Base-by-base conservation (phyloP, 1,140 invertebrate genomes). In the Anagrus nilaparvatae region DNA sequence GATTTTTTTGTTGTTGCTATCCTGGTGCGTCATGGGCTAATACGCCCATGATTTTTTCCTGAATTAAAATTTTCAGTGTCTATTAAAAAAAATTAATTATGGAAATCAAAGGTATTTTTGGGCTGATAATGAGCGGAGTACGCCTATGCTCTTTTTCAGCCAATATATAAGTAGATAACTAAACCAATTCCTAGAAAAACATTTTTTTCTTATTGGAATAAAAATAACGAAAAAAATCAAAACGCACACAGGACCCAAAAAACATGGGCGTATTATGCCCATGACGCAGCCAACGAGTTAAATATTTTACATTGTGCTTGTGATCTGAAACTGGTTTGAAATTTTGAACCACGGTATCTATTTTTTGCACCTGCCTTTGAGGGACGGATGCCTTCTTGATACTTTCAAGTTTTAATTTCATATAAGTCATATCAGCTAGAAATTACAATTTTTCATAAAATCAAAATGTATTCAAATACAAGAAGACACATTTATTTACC, bases 241-340 rank as follows among this genome's bases (percentile, higher is more conserved):
- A n/a, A n/a, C n/a, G n/a, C n/a, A n/a, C n/a, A n/a, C n/a, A n/a
- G n/a, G n/a, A n/a, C n/a, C n/a, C n/a, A n/a, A n/a, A n/a, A n/a
- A n/a, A n/a, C n/a, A n/a, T n/a, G n/a, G n/a, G n/a, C n/a, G n/a
- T n/a, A n/a, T n/a, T n/a, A n/a, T n/a, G n/a, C n/a, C n/a, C n/a
- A n/a, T n/a, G n/a, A n/a, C n/a, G n/a, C n/a, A n/a, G n/a, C n/a
- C n/a, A n/a, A n/a, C n/a, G n/a, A n/a, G n/a, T n/a, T n/a, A n/a
- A n/a, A n/a, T n/a, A n/a, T n/a, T n/a, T 32, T 33, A 90, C 85
- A 75, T 90, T 91, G 56, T 88, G 79, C 56, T 87, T 88, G 54
- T 92, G 88, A 70, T 90, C 82, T 29, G 87, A 87, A 3, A 90
- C 79, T 18, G 88, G 89, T 62, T 91, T 92, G 57, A 81, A 92